Percentiles rank a stretch among this genome's conserved stretches.
Evolutionary conservation across 2,888 invertebrate genomes (phyloP).

Genomic region (Euproctis similis): DNA sequence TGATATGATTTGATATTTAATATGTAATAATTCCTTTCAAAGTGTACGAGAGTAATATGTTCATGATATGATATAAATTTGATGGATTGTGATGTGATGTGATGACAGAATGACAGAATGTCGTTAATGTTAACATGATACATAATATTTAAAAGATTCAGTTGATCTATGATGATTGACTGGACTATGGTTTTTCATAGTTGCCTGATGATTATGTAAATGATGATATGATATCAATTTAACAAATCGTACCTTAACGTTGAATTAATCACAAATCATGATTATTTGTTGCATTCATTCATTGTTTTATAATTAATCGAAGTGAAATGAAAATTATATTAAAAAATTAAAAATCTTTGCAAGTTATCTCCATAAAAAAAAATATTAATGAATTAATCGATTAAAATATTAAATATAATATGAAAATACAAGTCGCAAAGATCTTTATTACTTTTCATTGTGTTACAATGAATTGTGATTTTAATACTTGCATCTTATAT

Average conservation of each 20-base stretch:
- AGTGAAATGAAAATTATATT: constrained; percentile 12
- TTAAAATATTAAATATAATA: too few species aligned
- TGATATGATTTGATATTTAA: too few species aligned
- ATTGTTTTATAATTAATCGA: not conserved
- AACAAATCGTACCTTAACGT: not conserved
- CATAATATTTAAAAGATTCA: too few species aligned
- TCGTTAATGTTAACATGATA: too few species aligned
- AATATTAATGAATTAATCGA: constrained; percentile 10
- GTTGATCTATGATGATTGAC: too few species aligned
- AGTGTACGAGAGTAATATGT: too few species aligned
- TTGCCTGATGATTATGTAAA: too few species aligned
- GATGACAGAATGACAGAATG: too few species aligned
- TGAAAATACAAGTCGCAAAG: constrained; percentile 24
- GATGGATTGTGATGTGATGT: not conserved
- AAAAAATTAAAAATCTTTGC: constrained; percentile 27
- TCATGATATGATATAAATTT: not conserved
- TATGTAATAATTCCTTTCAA: too few species aligned
- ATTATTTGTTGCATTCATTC: not conserved
- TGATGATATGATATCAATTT: not conserved
- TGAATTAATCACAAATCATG: not conserved
- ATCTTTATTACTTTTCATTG: constrained; percentile 27
- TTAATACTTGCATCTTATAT: constrained; percentile 18
- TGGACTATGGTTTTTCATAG: too few species aligned
- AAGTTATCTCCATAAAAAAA: constrained; percentile 13
- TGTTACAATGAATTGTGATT: constrained; percentile 17